phyloP scores from a whole-genome alignment of 2,113 vertebrate species.

The Cryptotis parvus region DNA sequence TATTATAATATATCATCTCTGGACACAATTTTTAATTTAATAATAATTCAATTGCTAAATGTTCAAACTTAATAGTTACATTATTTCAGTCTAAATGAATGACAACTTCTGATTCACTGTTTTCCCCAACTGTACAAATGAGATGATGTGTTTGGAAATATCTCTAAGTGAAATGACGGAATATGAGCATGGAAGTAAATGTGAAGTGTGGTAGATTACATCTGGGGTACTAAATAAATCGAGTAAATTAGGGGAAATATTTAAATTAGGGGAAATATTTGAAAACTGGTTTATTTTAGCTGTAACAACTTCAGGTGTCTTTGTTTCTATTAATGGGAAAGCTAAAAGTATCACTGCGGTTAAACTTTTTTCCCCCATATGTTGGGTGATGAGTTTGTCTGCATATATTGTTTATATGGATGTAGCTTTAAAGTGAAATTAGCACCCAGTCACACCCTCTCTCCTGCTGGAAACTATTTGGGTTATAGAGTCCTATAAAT shows the following conservation, averaged over 20 bases:
- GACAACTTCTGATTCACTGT: slow-evolving; percentile 77
- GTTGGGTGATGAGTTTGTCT: not conserved
- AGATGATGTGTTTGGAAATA: slow-evolving; percentile 73
- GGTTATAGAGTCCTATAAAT: slow-evolving; percentile 68
- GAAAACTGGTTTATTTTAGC: slow-evolving; percentile 23
- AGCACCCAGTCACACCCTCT: not conserved
- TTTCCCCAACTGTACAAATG: slow-evolving; percentile 69
- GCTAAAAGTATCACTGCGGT: not conserved
- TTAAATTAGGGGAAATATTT: slow-evolving; percentile 3
- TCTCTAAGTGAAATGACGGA: slow-evolving; percentile 77
- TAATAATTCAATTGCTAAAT: slow-evolving; percentile 76
- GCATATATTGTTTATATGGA: not conserved
- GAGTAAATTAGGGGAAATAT: slow-evolving; percentile 57
- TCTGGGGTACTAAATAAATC: slow-evolving; percentile 57
- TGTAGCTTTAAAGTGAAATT: slow-evolving; percentile 55
- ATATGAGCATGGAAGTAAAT: slow-evolving; percentile 62
- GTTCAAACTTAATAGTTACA: slow-evolving; percentile 69
- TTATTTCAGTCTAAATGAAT: slow-evolving; percentile 63
- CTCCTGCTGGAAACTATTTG: not conserved
- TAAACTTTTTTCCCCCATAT: not conserved
- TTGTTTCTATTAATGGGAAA: not conserved
- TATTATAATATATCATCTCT: slow-evolving; percentile 76
- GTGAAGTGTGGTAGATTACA: slow-evolving; percentile 53
- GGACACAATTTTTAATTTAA: slow-evolving; percentile 76
- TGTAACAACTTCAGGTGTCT: not conserved